phyloP scores from a whole-genome alignment of 2,113 vertebrate species.

The Pteruthius melanotis region DNA sequence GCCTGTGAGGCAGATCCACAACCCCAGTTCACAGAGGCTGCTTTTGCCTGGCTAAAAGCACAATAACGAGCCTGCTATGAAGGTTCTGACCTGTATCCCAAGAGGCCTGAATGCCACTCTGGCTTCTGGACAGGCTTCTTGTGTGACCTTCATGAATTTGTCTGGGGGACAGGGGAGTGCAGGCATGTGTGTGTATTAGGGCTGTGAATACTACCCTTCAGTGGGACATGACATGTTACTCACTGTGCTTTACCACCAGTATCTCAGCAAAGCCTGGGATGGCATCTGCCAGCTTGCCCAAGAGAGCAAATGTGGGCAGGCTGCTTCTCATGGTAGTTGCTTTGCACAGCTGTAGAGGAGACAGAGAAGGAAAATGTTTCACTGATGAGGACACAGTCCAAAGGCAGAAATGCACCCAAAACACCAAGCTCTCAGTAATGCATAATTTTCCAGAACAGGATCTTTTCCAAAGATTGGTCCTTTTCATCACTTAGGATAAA shows the following conservation, averaged over 20 bases:
- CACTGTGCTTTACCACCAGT: slow-evolving; percentile 82
- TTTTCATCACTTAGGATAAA: neutral
- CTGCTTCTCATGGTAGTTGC: slow-evolving; percentile 67
- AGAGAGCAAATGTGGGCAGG: slow-evolving; percentile 78
- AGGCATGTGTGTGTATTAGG: rapidly evolving
- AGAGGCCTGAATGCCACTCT: neutral
- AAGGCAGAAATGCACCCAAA: neutral
- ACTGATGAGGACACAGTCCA: neutral
- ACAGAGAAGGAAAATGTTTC: neutral
- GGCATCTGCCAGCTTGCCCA: slow-evolving; percentile 86
- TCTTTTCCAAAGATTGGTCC: neutral
- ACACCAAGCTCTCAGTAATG: neutral
- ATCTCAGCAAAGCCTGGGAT: slow-evolving; percentile 75
- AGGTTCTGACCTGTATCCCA: neutral
- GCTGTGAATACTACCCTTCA: neutral
- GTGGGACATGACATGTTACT: slow-evolving; percentile 25
- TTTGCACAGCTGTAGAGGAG: slow-evolving; percentile 63
- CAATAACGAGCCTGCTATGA: neutral
- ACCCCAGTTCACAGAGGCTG: neutral
- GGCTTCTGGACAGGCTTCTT: neutral
- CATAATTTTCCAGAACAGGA: neutral
- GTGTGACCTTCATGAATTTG: neutral
- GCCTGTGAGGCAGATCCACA: neutral
- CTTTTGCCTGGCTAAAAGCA: neutral
- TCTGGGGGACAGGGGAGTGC: rapidly evolving